phyloP scores from a whole-genome alignment of 2,888 invertebrate genomes.

The Phaedon cochleariae region DNA sequence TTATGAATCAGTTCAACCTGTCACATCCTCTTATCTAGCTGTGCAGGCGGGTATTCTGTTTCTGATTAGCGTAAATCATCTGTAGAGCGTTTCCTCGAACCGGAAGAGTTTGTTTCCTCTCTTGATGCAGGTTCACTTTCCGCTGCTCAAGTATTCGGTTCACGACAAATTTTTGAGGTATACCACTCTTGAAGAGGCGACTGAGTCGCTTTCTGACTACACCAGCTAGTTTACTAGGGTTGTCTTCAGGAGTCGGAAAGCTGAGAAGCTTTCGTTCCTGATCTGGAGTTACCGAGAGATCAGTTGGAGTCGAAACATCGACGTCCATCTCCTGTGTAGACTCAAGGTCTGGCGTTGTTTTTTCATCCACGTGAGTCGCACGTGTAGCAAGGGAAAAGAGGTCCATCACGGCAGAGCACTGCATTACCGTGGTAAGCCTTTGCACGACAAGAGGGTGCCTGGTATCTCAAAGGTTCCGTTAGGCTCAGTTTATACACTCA shows the following conservation, averaged over 20 bases:
- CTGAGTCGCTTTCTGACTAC: background rate
- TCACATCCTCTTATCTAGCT: too few relatives aligned
- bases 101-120: background rate
- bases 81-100: background rate
- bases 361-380: background rate
- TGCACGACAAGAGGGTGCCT: background rate
- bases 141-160: background rate
- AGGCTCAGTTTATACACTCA: background rate
- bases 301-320: too few relatives aligned
- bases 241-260: too few relatives aligned
- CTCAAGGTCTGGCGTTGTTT: background rate
- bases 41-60: background rate
- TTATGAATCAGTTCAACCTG: too few relatives aligned
- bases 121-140: background rate
- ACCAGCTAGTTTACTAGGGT: too few relatives aligned
- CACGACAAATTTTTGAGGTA: background rate
- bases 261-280: too few relatives aligned
- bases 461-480: too few relatives aligned
- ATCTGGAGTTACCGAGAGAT: background rate
- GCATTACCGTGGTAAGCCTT: background rate
- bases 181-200: background rate
- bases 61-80: too few relatives aligned
- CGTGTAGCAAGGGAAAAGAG: constrained; percentile 8
- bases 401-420: constrained; percentile 10
- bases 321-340: too few relatives aligned